Percentiles rank a stretch among this genome's conserved stretches.
These are phyloP conservation scores for Pangasius djambal DNA, from an alignment of 2,797 vertebrate genomes.

Conservation along the genomic window DNA sequence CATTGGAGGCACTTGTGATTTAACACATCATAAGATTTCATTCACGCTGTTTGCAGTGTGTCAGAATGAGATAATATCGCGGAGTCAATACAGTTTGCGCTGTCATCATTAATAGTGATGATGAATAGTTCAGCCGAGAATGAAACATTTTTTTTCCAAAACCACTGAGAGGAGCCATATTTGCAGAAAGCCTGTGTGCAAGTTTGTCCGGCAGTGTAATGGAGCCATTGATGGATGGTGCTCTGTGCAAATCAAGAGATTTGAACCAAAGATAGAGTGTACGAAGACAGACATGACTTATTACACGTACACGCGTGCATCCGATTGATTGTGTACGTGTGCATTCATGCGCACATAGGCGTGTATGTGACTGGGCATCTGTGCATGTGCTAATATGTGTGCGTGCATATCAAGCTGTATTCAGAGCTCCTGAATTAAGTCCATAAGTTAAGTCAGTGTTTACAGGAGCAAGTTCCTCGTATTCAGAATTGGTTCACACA, in stretches of 20 bases:
- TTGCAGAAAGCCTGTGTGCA: background rate
- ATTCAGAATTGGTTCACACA: background rate
- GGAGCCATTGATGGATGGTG: background rate
- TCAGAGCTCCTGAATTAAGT: background rate
- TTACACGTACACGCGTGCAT: background rate
- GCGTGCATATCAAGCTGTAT: background rate
- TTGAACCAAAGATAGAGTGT: background rate
- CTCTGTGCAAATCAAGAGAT: background rate
- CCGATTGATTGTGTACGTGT: no score
- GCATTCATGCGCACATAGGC: background rate
- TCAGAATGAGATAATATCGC: background rate
- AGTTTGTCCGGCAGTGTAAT: no score
- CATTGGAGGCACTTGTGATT: background rate
- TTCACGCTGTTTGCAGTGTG: background rate
- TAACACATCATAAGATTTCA: constrained; percentile 8
- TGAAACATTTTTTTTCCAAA: no score
- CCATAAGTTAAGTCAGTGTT: background rate
- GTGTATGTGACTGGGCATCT: no score
- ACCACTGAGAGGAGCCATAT: background rate
- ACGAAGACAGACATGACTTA: background rate
- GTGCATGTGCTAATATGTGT: no score
- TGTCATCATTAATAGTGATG: background rate
- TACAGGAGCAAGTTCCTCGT: background rate
- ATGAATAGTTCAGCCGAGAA: background rate
- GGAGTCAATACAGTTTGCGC: background rate